Base-by-base conservation (phyloP, 1,140 invertebrate genomes). In the Calosoma granatense region DNA sequence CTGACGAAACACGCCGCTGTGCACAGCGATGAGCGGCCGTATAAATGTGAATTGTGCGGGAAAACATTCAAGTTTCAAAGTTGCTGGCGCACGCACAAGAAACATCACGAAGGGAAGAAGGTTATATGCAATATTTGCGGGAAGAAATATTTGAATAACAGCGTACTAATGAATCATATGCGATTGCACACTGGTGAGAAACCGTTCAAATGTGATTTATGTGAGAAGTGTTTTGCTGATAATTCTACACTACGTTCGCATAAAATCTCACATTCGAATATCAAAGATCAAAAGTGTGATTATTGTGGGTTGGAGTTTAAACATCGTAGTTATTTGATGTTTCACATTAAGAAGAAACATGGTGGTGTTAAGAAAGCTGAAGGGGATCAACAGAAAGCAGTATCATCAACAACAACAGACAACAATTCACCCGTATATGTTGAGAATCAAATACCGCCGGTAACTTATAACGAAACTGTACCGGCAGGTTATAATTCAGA, bases 11-110 rank as follows among this genome's bases (percentile, higher is more conserved):
- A 86, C 59, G 69, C 83, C 66, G 70, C 80, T 1, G 81, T 81
- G 19, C 81, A 84, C 61, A 80, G 78, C 0, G 79, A 84, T 0
- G 79, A 86, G 59, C 68, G 81, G 51, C 83, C 84, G 0, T 86
- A 84, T 63, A 75, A 78, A 36, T 88, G 85, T 64, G 78, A 79
- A 56, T 77, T 85, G 36, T 88, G 86, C 63, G 80, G 82, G 23
- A 81, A 81, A 57, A 71, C 76, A 0, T 80, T 81, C 57, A 80
- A 73, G 1, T 73, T 76, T 54, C 76, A 75, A 70, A 67, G 60
- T 53, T 62, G 54, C 54, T 58, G 62, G 2, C 55, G 57, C 15
- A 52, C 41, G 6, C 63, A 64, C 36, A 22, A 43, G 14, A 56
- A 56, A 11, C 39, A 55, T 6, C 63, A 68, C 51, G 59, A 58